Base-by-base conservation (phyloP, 2,888 invertebrate species). In the Neoscelio sp. region DNA sequence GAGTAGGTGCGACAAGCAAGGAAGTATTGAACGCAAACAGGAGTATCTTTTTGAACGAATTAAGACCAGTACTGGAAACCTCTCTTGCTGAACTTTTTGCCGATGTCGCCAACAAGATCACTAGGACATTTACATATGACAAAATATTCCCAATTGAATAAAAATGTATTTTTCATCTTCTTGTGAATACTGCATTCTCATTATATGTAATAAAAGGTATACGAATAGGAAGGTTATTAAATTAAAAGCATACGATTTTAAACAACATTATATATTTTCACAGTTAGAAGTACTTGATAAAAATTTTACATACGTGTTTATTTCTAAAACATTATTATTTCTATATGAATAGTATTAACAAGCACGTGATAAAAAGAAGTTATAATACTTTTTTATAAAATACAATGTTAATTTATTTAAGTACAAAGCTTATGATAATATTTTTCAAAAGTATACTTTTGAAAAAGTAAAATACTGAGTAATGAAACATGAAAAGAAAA, bases 71-170 rank as follows among this genome's bases (percentile, higher is more conserved):
- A 15, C 86, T 95, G 84, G 94, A 95, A 85, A 89, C 91, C 40
- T 92, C 94, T 10, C 91, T 95, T 40, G 92, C 93, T 1, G 93
- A 94, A 46, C 92, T 94, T 70, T 94, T 95, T 83, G 94, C 94
- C 0, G 93, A 93, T 78, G 94, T 94, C 85, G 94, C 95, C 0
- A 95, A 95, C 85, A 94, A 93, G 87, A 94, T 95, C 76, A 94
- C 94, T 0, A 91, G 92, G 8, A 92, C 92, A 64, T 95, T 95
- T 86, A 94, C 94, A 1, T 95, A 94, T 86, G 92, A 94, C 80
- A 94, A 95, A 91, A 90, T 95, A 62, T 95, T 95, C 86, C 94
- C 94, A 3, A 78, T 77, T 20, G 81, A 86, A 80, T 86, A 82
- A 83, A 75, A 23, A 40, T 23, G n/a, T 15, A 10, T 13, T 2